Percentiles rank a stretch among this genome's conserved stretches.
phyloP scores from a whole-genome alignment of 30 jellyfish, hydroid and myxozoan genomes.

The Pseudorhiza aurosa region DNA sequence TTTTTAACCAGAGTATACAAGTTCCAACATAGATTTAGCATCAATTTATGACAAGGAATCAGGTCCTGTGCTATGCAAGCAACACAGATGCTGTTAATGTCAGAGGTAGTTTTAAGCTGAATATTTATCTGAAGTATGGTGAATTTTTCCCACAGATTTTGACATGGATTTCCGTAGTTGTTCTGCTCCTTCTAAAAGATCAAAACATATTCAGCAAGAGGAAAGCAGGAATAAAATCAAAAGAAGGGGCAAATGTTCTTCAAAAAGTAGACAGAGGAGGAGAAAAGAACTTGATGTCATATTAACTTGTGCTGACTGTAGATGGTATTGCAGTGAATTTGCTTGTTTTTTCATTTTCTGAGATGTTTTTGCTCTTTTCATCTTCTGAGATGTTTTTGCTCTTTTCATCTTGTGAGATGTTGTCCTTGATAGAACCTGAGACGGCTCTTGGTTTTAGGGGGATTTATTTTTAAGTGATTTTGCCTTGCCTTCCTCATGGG shows the following conservation, averaged over 20 bases:
- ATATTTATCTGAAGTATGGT: no score
- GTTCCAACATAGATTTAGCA: no score
- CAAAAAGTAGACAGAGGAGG: conserved; percentile 35
- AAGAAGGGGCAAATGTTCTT: conserved; percentile 24
- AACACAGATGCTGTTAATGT: no score
- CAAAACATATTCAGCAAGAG: conserved; percentile 2
- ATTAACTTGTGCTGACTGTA: conserved; percentile 55
- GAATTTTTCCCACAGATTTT: conserved; percentile 25
- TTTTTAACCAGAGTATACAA: no score
- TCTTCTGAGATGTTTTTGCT: background rate
- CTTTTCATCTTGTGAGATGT: background rate
- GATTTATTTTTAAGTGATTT: no score
- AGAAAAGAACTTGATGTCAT: conserved; percentile 37
- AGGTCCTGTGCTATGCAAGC: no score
- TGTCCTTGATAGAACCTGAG: no score
- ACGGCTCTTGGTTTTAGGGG: no score
- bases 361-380: background rate
- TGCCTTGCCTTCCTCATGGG: no score
- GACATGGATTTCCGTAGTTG: conserved; percentile 42
- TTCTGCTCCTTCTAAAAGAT: conserved; percentile 9
- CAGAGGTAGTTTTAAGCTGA: no score
- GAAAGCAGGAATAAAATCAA: conserved; percentile 4
- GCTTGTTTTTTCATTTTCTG: background rate
- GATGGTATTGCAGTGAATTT: conserved; percentile 26
- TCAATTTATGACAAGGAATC: no score